A percentile compares a stretch with the other conserved stretches of the same genome.
phyloP scores from a whole-genome alignment of 2,797 vertebrate genomes.

The Schizopygopsis malacanthus region DNA sequence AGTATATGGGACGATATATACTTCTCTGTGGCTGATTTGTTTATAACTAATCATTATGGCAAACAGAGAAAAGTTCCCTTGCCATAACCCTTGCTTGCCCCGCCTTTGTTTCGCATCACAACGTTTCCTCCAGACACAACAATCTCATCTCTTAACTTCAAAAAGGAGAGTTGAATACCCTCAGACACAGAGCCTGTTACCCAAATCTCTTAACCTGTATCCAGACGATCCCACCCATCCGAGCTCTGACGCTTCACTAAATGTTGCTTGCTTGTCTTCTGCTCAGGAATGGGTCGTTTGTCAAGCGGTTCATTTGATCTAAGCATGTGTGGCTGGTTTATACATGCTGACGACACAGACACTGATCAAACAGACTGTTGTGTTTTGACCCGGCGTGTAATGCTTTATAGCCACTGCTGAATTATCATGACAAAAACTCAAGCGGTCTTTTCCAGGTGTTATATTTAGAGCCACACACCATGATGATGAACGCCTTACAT shows the following conservation, averaged over 20 bases:
- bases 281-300: constrained; percentile 60
- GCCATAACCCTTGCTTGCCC: constrained; percentile 5
- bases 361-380: constrained; percentile 66
- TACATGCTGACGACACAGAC: constrained; percentile 53
- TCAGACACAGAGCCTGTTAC: constrained; percentile 68
- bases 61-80: constrained; percentile 3
- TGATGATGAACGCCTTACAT: not conserved
- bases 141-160: constrained; percentile 68
- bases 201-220: constrained; percentile 61
- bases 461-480: constrained; percentile 12
- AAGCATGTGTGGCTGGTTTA: constrained; percentile 56
- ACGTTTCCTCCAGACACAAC: constrained; percentile 77
- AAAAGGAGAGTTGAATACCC: constrained; percentile 72
- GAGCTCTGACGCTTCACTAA: constrained; percentile 62
- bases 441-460: not conserved
- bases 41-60: not conserved
- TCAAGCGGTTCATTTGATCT: constrained; percentile 71
- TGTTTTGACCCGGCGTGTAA: constrained; percentile 24
- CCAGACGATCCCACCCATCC: constrained; percentile 61
- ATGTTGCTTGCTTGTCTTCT: constrained; percentile 43
- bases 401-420: not conserved
- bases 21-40: not conserved
- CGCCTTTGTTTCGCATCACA: constrained; percentile 66
- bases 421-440: constrained; percentile 27
- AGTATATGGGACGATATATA: not conserved